A percentile compares a stretch with the other conserved stretches of the same genome.
Conservation (phyloP, 1,140 invertebrate genomes). For the Coboldia fuscipes region DNA sequence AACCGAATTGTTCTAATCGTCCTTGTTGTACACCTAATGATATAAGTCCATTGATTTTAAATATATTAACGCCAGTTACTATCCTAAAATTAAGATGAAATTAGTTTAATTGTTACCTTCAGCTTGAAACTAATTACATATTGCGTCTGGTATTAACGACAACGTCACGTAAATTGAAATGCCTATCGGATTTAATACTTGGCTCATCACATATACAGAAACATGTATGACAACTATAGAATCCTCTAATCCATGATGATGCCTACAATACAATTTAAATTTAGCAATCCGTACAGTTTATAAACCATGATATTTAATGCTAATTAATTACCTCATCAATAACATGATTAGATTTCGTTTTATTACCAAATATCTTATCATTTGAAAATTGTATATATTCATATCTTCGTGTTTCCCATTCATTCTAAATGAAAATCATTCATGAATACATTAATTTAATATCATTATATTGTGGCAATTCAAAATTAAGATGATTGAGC, state of each 20-base stretch:
- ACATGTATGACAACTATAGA: slow-evolving; percentile 67
- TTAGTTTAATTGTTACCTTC: background rate
- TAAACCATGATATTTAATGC: no score
- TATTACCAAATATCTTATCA: slow-evolving; percentile 34
- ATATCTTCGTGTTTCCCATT: slow-evolving; percentile 35
- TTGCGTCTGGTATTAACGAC: slow-evolving; percentile 35
- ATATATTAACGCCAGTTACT: slow-evolving; percentile 43
- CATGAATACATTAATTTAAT: background rate
- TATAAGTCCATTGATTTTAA: no score
- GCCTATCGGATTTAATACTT: slow-evolving; percentile 39
- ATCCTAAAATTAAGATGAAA: slow-evolving; percentile 36
- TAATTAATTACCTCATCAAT: no score
- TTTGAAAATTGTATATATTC: slow-evolving; percentile 62
- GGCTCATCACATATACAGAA: slow-evolving; percentile 65
- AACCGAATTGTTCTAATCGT: no score
- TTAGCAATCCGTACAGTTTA: no score
- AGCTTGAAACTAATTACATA: slow-evolving; percentile 30
- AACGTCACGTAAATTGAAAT: slow-evolving; percentile 42
- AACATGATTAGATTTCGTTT: slow-evolving; percentile 53
- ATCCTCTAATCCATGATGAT: slow-evolving; percentile 20
- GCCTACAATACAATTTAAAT: no score
- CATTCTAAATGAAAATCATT: background rate
- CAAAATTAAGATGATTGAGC: no score
- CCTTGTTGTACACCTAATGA: no score
- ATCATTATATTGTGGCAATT: background rate